These are phyloP conservation scores for Proales similis DNA, from an alignment of 1,140 invertebrate genomes.

Conservation along the genomic window DNA sequence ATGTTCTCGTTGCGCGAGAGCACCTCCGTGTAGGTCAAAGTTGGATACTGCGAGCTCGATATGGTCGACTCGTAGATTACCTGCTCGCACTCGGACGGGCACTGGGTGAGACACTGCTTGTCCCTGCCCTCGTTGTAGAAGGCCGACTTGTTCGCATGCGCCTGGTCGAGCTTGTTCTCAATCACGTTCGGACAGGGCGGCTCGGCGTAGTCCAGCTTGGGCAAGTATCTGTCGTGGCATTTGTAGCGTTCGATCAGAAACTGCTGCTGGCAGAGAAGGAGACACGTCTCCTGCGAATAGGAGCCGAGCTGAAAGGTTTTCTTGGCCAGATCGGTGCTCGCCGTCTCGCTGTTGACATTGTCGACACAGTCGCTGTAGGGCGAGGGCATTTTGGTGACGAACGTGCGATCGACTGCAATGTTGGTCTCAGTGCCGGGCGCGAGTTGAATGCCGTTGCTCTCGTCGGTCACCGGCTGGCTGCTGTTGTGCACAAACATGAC, in stretches of 20 bases:
- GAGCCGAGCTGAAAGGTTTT: not conserved
- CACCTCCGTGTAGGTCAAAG: not conserved
- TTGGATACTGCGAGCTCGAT: conserved; percentile 15
- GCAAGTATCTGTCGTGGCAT: conserved; percentile 16
- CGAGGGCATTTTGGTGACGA: not conserved
- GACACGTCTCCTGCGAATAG: conserved; percentile 13
- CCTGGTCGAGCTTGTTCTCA: not conserved
- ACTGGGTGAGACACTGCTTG: conserved; percentile 4
- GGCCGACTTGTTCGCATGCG: not conserved
- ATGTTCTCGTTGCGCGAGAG: conserved; percentile 17
- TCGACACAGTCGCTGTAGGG: conserved; percentile 8
- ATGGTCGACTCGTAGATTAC: conserved; percentile 7
- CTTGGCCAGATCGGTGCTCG: not conserved
- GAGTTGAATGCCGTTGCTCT: conserved; percentile 6
- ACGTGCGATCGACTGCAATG: conserved; percentile 15
- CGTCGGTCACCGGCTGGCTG: not conserved
- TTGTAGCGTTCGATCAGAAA: not conserved
- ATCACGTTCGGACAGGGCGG: too few relatives aligned
- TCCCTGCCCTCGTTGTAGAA: not conserved
- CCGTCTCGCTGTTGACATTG: not conserved
- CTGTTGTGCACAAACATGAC: not conserved
- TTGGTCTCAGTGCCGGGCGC: conserved; percentile 25
- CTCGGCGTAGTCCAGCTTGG: too few relatives aligned
- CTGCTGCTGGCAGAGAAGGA: conserved; percentile 13
- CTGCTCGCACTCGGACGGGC: conserved; percentile 15